Conservation (phyloP, 23 tunicate species). For the Clavelina lepadiformis region DNA sequence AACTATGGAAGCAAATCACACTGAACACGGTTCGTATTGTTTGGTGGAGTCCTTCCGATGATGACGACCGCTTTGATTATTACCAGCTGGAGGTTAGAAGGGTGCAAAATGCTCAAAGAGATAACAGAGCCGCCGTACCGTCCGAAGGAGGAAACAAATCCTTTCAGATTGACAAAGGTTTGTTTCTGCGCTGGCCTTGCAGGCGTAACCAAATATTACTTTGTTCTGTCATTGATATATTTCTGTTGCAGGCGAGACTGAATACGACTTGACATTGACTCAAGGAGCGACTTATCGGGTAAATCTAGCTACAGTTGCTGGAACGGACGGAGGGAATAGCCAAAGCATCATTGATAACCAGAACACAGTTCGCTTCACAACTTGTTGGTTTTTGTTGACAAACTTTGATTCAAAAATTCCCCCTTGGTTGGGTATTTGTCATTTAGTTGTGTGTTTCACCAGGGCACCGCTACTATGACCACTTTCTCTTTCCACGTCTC, state of each 20-base stretch:
- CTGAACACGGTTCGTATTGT: constrained; percentile 32
- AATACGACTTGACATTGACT: constrained; percentile 22
- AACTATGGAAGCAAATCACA: constrained; percentile 62
- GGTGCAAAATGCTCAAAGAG: background rate
- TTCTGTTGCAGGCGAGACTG: constrained; percentile 9
- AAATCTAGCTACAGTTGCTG: constrained; percentile 54
- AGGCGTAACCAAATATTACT: no score
- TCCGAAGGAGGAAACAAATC: no score
- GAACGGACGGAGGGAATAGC: constrained; percentile 13
- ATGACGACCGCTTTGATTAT: constrained; percentile 11
- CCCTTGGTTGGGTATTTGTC: background rate
- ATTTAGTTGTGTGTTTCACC: background rate
- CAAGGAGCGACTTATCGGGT: constrained; percentile 56
- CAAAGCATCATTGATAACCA: constrained; percentile 33
- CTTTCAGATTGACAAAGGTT: constrained; percentile 2
- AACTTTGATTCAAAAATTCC: background rate
- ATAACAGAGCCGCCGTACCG: background rate
- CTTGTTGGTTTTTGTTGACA: constrained; percentile 22
- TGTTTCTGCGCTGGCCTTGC: background rate
- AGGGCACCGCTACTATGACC: constrained; percentile 79
- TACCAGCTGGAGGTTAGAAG: constrained; percentile 44
- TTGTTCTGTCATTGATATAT: no score
- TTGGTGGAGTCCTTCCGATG: constrained; percentile 32
- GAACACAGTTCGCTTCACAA: constrained; percentile 25
- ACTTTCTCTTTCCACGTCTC: constrained; percentile 45